Evolutionary conservation across 2,797 vertebrate species (phyloP).

Genomic region (Sparidentex hasta): DNA sequence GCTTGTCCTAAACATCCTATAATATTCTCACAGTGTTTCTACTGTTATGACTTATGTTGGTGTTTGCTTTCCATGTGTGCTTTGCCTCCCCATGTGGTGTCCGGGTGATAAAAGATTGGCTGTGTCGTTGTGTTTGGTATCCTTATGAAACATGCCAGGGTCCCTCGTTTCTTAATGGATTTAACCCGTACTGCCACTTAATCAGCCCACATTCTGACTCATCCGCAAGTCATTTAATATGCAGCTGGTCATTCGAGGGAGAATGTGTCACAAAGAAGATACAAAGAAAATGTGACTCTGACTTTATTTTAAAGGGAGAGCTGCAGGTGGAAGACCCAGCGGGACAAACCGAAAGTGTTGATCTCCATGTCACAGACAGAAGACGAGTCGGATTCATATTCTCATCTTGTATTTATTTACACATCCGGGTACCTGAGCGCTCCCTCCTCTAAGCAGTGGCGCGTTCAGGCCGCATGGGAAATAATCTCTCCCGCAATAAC

Average conservation of each 20-base stretch:
- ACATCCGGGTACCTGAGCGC: constrained; percentile 86
- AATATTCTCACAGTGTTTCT: background rate
- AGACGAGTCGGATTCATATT: constrained; percentile 57
- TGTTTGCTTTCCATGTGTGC: background rate
- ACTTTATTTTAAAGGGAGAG: background rate
- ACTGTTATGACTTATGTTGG: background rate
- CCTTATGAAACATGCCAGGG: background rate
- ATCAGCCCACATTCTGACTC: background rate
- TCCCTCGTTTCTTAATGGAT: too few relatives aligned
- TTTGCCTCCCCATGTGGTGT: background rate
- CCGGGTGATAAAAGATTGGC: too few relatives aligned
- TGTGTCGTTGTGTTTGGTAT: background rate
- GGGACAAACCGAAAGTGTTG: accelerated
- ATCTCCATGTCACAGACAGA: background rate
- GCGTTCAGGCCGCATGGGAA: constrained; percentile 62
- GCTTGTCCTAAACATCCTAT: background rate
- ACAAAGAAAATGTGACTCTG: background rate
- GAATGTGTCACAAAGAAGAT: background rate
- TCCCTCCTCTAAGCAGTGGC: constrained; percentile 53
- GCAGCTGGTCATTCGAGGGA: background rate
- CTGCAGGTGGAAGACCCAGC: accelerated
- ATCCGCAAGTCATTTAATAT: background rate
- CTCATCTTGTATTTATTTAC: constrained; percentile 90
- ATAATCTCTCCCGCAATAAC: constrained; percentile 25
- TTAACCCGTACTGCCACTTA: background rate